Base-by-base conservation (phyloP, 2,888 invertebrate genomes). In the Sericinus montela region DNA sequence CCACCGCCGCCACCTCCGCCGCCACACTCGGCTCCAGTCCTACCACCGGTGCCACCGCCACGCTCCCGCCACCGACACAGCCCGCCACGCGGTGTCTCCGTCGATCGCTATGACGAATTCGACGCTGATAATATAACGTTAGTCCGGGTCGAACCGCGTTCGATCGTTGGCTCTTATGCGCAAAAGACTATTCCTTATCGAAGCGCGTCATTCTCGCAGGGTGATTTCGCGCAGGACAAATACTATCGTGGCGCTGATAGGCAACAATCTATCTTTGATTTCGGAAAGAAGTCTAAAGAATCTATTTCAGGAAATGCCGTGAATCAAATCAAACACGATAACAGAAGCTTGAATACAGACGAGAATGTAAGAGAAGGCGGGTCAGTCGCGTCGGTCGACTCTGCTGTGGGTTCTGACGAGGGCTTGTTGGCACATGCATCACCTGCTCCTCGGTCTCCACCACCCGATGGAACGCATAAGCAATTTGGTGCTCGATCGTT, bases 141-240 rank as follows among this genome's bases (percentile, higher is more conserved):
- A 37, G 80, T 90, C 29, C 90, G 91, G 59, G 90, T 91, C 42
- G 91, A 92, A 63, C 90, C 91, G 3, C 87, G 91, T 50, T 90
- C 91, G 1, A 89, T 91, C 19, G 86, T 91, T 39, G 92, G 91
- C 23, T 91, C 92, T 0, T 92, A 92, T 66, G 89, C 91, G 11
- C 91, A 92, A 65, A 91, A 92, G 66, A 91, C 91, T 53, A 92
- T 93, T 61, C 95, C 95, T 1, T 94, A 93, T 70, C 92, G 96
- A 32, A 95, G 95, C 67, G 95, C 95, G 5, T 96, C 96, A 6
- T 96, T 97, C 69, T 95, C 96, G 0, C 95, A 96, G 80, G 95
- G 95, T 54, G 96, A 96, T 74, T 94, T 93, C 65, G 88, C 92
- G 0, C 92, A 92, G 45, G 92, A 92, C 55, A 83, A 84, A 52